Evolutionary conservation across 1,140 invertebrate genomes (phyloP).

Genomic region (Goniozus legneri): DNA sequence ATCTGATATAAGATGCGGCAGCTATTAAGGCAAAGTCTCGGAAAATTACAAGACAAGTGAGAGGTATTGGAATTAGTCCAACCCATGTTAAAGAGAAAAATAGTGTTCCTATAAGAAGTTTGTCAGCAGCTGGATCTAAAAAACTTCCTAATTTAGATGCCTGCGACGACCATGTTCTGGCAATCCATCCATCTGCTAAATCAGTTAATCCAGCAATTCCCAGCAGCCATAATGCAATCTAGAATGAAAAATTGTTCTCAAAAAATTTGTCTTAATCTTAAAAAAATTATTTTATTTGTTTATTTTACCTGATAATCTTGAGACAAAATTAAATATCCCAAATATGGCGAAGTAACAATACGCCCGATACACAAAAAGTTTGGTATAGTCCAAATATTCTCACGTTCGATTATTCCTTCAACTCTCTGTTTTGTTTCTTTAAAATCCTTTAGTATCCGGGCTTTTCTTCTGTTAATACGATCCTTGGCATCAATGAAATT

Average conservation of each 20-base stretch:
- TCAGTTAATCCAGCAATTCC: conserved; percentile 46
- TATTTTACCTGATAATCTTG: conserved; percentile 65
- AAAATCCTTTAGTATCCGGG: conserved; percentile 37
- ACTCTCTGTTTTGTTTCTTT: conserved; percentile 42
- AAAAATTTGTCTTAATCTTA: background rate
- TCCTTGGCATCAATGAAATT: conserved; percentile 25
- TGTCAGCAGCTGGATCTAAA: conserved; percentile 97
- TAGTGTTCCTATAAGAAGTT: conserved; percentile 85
- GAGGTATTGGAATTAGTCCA: conserved; percentile 77
- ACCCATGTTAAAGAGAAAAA: conserved; percentile 84
- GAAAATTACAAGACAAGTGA: conserved; percentile 81
- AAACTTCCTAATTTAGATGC: conserved; percentile 90
- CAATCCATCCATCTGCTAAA: conserved; percentile 88
- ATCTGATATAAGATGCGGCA: conserved; percentile 85
- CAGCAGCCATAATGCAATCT: conserved; percentile 45
- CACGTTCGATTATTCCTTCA: conserved; percentile 57
- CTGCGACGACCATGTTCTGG: conserved; percentile 86
- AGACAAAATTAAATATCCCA: conserved; percentile 80
- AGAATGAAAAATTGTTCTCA: conserved; percentile 7
- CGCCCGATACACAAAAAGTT: conserved; percentile 83
- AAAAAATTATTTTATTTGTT: background rate
- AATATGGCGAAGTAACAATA: conserved; percentile 79
- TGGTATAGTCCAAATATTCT: conserved; percentile 91
- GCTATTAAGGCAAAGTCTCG: conserved; percentile 80
- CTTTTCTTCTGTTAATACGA: conserved; percentile 23